phyloP scores from a whole-genome alignment of 1,140 invertebrate genomes.

The Zaprionus tsacasi region DNA sequence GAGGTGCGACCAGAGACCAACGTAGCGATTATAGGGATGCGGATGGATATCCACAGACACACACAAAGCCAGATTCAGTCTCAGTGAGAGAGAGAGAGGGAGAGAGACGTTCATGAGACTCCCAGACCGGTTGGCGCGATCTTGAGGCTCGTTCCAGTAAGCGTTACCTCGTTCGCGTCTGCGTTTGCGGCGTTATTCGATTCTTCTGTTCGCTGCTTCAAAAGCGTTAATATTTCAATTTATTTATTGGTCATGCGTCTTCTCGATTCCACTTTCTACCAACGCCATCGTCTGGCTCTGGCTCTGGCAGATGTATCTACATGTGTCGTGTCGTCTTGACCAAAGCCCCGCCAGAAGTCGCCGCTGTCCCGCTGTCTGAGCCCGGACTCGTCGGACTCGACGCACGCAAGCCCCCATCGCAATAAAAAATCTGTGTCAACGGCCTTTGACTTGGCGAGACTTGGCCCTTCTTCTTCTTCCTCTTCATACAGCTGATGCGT shows the following conservation, averaged over 20 bases:
- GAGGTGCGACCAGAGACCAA: constrained; percentile 43
- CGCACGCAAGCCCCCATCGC: constrained; percentile 50
- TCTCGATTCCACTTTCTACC: constrained; percentile 43
- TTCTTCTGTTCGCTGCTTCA: constrained; percentile 51
- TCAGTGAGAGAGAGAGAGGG: background rate
- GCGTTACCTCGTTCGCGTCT: constrained; percentile 23
- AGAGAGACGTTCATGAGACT: constrained; percentile 16
- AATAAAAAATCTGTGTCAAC: constrained; percentile 69
- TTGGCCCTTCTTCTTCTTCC: constrained; percentile 40
- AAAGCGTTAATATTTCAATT: constrained; percentile 79
- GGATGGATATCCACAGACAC: constrained; percentile 36
- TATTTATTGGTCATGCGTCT: constrained; percentile 78
- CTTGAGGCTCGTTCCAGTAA: constrained; percentile 11
- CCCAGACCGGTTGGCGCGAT: constrained; percentile 51
- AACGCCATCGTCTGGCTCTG: constrained; percentile 40
- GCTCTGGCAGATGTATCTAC: constrained; percentile 63
- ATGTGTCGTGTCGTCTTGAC: constrained; percentile 68
- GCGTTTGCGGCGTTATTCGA: constrained; percentile 45
- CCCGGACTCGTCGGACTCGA: constrained; percentile 46
- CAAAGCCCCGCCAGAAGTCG: constrained; percentile 21
- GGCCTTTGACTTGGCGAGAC: constrained; percentile 57
- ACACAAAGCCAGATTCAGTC: constrained; percentile 41
- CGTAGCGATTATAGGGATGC: constrained; percentile 75
- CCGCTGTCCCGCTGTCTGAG: constrained; percentile 3
- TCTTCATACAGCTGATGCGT: background rate